Conservation (phyloP, 2,113 vertebrate genomes). For the Astur gentilis region DNA sequence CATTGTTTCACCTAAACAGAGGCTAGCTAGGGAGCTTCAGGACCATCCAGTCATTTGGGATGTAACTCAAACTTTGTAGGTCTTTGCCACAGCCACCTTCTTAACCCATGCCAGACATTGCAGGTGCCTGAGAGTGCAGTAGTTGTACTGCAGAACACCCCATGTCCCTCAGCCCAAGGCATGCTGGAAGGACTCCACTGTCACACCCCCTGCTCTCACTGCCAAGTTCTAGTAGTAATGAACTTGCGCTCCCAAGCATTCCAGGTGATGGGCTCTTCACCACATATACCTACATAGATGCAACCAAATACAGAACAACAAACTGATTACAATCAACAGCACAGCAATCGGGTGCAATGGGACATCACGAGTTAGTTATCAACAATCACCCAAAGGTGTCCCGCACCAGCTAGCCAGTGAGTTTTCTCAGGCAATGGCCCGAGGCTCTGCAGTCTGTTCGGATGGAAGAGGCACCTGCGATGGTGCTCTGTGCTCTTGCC, state of each 20-base stretch:
- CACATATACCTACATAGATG: too few species aligned
- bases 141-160: not conserved
- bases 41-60: not conserved
- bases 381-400: not conserved
- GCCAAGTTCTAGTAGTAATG: not conserved
- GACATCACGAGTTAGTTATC: rapidly evolving
- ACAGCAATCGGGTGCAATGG: not conserved
- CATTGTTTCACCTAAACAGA: not conserved
- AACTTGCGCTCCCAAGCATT: not conserved
- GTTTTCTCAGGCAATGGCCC: not conserved
- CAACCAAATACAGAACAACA: not conserved
- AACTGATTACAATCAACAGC: not conserved
- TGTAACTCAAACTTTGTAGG: not conserved
- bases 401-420: not conserved
- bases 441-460: not conserved
- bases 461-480: not conserved
- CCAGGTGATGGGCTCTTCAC: not conserved
- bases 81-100: not conserved
- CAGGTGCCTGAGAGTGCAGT: not conserved
- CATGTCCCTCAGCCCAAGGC: not conserved
- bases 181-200: not conserved
- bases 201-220: not conserved
- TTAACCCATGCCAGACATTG: rapidly evolving
- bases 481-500: not conserved
- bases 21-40: not conserved